Evolutionary conservation across 2,797 vertebrate genomes (phyloP).

Genomic region (Melanotaenia pygmaea): DNA sequence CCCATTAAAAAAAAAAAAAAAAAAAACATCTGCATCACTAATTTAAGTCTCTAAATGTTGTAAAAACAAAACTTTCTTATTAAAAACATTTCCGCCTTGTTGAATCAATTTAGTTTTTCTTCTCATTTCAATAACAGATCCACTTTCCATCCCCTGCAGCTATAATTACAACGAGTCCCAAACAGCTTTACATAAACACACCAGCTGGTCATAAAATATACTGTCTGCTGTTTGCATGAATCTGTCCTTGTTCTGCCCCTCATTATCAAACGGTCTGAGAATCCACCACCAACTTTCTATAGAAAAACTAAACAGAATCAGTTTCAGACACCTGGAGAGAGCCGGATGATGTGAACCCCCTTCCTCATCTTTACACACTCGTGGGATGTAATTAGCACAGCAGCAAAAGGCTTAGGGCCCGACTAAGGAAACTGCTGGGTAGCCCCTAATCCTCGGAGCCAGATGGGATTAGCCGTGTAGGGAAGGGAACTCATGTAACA

Average conservation of each 20-base stretch:
- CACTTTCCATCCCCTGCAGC: conserved; percentile 28
- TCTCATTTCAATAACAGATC: conserved; percentile 8
- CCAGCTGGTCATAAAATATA: conserved; percentile 21
- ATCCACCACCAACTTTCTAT: conserved; percentile 47
- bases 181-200: conserved; percentile 35
- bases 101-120: neutral
- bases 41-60: neutral
- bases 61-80: neutral
- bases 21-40: neutral
- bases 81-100: neutral
- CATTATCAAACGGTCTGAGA: conserved; percentile 30
- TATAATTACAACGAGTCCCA: conserved; percentile 33
- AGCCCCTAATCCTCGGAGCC: conserved; percentile 77
- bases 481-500: conserved; percentile 77
- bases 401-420: conserved; percentile 75
- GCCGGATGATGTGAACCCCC: conserved; percentile 28
- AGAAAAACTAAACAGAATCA: conserved; percentile 42
- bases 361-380: conserved; percentile 73
- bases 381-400: conserved; percentile 82
- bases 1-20: neutral
- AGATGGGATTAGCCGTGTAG: conserved; percentile 83
- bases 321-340: conserved; percentile 36
- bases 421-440: conserved; percentile 74
- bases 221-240: neutral
- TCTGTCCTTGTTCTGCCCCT: conserved; percentile 29